phyloP scores from a whole-genome alignment of 1,140 invertebrate species.

The Drosophila asahinai region DNA sequence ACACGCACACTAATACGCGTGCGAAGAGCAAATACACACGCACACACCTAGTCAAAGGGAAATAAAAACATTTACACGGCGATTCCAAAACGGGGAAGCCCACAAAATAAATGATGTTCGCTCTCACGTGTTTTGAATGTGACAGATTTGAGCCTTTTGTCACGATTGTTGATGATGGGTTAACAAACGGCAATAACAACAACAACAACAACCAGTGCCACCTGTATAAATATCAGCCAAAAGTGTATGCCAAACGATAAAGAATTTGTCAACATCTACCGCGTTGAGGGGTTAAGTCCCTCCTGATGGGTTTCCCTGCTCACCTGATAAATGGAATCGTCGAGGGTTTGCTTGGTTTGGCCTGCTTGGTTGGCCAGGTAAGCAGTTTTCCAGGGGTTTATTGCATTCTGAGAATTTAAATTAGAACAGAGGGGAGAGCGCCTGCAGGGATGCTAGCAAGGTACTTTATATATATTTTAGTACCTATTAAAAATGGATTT shows the following conservation, averaged over 20 bases:
- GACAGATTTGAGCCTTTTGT: slow-evolving; percentile 82
- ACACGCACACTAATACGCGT: slow-evolving; percentile 37
- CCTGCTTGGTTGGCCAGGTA: slow-evolving; percentile 5
- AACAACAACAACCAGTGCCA: slow-evolving; percentile 30
- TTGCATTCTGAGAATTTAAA: slow-evolving; percentile 15
- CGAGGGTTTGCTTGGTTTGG: slow-evolving; percentile 1
- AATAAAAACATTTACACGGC: slow-evolving; percentile 74
- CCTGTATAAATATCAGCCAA: slow-evolving; percentile 47
- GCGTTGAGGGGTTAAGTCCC: slow-evolving; percentile 50
- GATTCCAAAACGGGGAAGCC: slow-evolving; percentile 52
- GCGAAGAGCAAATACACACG: slow-evolving; percentile 31
- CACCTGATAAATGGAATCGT: slow-evolving; percentile 47
- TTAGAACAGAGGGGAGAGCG: background rate
- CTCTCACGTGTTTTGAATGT: slow-evolving; percentile 80
- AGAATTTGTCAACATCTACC: slow-evolving; percentile 75
- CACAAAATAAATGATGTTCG: slow-evolving; percentile 77
- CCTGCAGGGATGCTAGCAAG: background rate
- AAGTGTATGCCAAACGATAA: slow-evolving; percentile 55
- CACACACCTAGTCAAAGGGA: slow-evolving; percentile 54
- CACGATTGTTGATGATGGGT: slow-evolving; percentile 81
- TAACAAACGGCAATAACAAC: slow-evolving; percentile 69
- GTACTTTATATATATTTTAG: too few relatives aligned
- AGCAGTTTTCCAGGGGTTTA: background rate
- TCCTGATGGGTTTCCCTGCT: slow-evolving; percentile 43
- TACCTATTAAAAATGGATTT: background rate